Evolutionary conservation across 2,113 vertebrate species (phyloP), one percentile per base, ranked within the genome.

Genomic region (Galeopterus variegatus): DNA sequence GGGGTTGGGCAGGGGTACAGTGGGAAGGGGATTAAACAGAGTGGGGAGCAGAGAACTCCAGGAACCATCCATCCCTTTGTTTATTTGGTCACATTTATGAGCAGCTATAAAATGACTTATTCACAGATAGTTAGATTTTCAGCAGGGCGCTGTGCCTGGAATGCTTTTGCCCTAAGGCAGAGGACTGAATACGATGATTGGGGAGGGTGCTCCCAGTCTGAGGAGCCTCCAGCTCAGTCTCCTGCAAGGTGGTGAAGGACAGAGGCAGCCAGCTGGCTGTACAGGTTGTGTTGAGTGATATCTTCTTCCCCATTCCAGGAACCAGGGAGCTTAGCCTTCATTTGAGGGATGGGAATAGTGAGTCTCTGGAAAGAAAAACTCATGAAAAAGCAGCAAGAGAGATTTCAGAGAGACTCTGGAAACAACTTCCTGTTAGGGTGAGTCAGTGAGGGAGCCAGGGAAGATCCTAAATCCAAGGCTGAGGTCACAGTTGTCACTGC

Each of bases 331-430:
- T 82, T 36, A 67, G 26, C 72, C 12, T 60, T 82, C 80, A 17
- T 12, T 54, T 52, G 73, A 45, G 73, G 33, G 60, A 12, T 48
- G 52, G 65, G 36, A 28, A 56, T 28, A 56, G 24, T 3, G 19
- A 90, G 65, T 26, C 75, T 67, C 36, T 65, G 58, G 62, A 72
- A 93, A 94, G 81, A 76, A 69, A 75, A 96, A 23, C 33, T 85
- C 65, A 45, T 70, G 84, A 91, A 88, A 58, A 90, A 73, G 73
- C 45, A 75, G 86, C 70, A 23, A 93, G 76, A 93, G 80, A 79
- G 50, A 13, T 82, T 95, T 77, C 50, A 90, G 90, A 50, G n/a
- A 75, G 72, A 90, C 24, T 69, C 85, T 94, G 50, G 58, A 81
- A 88, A 70, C 1, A 62, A 56, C 24, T 95, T 90, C 77, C 26